Evolutionary conservation across 1,140 invertebrate species (phyloP).

Genomic region (Cydia fagiglandana): DNA sequence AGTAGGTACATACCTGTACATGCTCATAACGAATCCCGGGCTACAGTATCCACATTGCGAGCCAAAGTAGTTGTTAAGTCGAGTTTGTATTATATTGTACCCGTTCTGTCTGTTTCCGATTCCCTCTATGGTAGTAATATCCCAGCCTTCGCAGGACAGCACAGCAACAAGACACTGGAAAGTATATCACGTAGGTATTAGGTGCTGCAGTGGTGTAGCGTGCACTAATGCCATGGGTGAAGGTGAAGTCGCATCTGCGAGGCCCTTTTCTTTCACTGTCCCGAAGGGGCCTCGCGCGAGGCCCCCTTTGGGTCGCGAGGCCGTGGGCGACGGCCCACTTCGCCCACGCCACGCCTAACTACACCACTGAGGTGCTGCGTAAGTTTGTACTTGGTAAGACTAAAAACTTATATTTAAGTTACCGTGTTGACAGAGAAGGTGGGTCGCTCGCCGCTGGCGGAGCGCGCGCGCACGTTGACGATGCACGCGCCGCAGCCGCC

Average conservation of each 20-base stretch:
- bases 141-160: conserved; percentile 20
- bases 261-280: too few relatives aligned
- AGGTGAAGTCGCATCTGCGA: too few relatives aligned
- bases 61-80: conserved; percentile 29
- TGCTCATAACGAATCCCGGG: conserved; percentile 31
- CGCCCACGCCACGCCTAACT: too few relatives aligned
- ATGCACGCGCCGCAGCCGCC: conserved; percentile 86
- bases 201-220: too few relatives aligned
- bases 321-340: too few relatives aligned
- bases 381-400: too few relatives aligned
- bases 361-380: too few relatives aligned
- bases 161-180: conserved; percentile 12
- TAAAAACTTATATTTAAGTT: conserved; percentile 39
- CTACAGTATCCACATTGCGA: conserved; percentile 28
- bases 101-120: conserved; percentile 8
- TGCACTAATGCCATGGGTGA: too few relatives aligned
- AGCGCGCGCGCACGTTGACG: conserved; percentile 75
- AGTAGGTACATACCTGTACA: background rate
- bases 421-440: conserved; percentile 83
- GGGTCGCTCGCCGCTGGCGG: conserved; percentile 57
- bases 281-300: too few relatives aligned
- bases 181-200: background rate
- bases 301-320: too few relatives aligned
- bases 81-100: conserved; percentile 2
- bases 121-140: conserved; percentile 14